Percentiles rank a stretch among this genome's conserved stretches.
Evolutionary conservation across 2,113 vertebrate genomes (phyloP).

Genomic region (Eidolon helvum): DNA sequence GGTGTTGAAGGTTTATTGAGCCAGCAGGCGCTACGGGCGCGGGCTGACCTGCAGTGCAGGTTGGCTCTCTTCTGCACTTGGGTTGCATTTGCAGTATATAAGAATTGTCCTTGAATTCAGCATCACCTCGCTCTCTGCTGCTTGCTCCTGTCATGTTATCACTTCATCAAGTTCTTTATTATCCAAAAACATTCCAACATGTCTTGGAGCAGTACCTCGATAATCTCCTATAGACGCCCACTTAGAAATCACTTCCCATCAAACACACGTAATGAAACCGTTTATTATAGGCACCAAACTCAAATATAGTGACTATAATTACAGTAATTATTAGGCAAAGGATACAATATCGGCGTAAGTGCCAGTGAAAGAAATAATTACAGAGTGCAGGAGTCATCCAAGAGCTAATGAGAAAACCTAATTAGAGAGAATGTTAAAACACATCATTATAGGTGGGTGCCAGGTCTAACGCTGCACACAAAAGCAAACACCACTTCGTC

Average conservation of each 20-base stretch:
- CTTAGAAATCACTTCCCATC: conserved; percentile 70
- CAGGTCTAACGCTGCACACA: not conserved
- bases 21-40: rapidly evolving
- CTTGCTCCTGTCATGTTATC: not conserved
- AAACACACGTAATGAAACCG: conserved; percentile 63
- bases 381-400: conserved; percentile 62
- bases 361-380: conserved; percentile 75
- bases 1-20: not conserved
- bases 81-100: rapidly evolving
- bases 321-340: conserved; percentile 71
- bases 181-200: conserved; percentile 40
- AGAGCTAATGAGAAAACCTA: conserved; percentile 66
- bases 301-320: conserved; percentile 69
- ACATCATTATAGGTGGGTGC: conserved; percentile 35
- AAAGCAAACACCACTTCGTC: rapidly evolving
- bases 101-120: not conserved
- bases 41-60: not conserved
- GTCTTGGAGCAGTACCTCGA: conserved; percentile 28
- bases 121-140: not conserved
- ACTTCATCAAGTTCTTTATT: conserved; percentile 13
- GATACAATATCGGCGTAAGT: conserved; percentile 70
- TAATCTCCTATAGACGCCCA: conserved; percentile 61
- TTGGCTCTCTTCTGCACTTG: not conserved
- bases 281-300: conserved; percentile 69
- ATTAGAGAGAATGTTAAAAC: conserved; percentile 68